These are phyloP conservation scores for Acanthurus leucopareius DNA, from an alignment of 2,797 vertebrate genomes.

Conservation along the genomic window DNA sequence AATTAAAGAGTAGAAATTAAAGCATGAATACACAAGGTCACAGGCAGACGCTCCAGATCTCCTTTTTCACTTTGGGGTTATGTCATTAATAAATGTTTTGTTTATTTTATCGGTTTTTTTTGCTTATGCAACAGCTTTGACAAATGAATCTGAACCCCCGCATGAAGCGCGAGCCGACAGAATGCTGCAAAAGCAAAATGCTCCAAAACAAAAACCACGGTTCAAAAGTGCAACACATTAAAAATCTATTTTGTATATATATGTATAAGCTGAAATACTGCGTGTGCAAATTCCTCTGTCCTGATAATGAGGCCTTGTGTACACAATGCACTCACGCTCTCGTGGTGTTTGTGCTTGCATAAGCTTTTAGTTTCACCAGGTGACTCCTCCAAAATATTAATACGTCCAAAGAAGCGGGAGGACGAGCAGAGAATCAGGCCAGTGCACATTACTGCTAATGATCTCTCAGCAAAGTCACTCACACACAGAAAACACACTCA, in stretches of 20 bases:
- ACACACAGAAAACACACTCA: neutral
- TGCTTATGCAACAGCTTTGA: too few relatives aligned
- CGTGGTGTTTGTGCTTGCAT: slow-evolving; percentile 52
- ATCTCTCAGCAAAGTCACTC: slow-evolving; percentile 53
- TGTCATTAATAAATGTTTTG: too few relatives aligned
- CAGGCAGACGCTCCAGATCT: too few relatives aligned
- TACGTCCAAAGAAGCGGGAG: slow-evolving; percentile 53
- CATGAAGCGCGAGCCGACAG: too few relatives aligned
- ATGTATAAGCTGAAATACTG: slow-evolving; percentile 3
- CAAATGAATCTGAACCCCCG: too few relatives aligned
- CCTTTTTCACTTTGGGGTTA: too few relatives aligned
- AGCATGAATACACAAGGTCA: too few relatives aligned
- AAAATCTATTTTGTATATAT: slow-evolving; percentile 10
- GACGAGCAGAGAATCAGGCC: slow-evolving; percentile 58
- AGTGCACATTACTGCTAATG: slow-evolving; percentile 64
- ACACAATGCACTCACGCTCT: slow-evolving; percentile 19
- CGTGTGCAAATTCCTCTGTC: slow-evolving; percentile 25
- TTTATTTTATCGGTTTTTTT: too few relatives aligned
- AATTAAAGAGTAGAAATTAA: too few relatives aligned
- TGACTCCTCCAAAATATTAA: slow-evolving; percentile 71
- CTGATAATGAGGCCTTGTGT: slow-evolving; percentile 50
- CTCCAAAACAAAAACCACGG: neutral
- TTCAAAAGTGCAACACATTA: slow-evolving; percentile 40
- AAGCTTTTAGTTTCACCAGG: slow-evolving; percentile 65
- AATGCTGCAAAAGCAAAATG: neutral